Conservation (phyloP, 2,888 invertebrate genomes). For the Alloscopus bannaensis region DNA sequence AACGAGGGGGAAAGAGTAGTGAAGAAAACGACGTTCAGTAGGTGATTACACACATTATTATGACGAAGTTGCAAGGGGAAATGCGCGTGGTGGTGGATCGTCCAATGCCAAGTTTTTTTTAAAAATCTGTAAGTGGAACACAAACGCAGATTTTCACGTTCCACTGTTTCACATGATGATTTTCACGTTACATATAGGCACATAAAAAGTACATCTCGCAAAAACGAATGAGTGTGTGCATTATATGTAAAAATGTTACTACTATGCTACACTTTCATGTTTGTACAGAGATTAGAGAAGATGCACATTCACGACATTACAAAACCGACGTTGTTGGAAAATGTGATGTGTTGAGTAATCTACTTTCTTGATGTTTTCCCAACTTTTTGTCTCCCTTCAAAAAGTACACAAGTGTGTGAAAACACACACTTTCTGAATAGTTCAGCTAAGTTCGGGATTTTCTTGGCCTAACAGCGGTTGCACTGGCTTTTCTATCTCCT, state of each 20-base stretch:
- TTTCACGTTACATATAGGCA: no score
- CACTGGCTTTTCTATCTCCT: no score
- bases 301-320: no score
- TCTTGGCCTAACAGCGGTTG: conserved; percentile 36
- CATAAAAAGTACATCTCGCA: no score
- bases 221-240: no score
- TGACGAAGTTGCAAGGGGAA: conserved; percentile 24
- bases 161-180: no score
- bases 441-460: conserved; percentile 10
- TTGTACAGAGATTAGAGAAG: not conserved
- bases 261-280: no score
- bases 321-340: no score
- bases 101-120: conserved; percentile 42
- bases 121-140: conserved; percentile 27
- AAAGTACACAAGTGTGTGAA: conserved; percentile 2
- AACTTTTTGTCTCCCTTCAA: conserved; percentile 12
- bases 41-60: conserved; percentile 15
- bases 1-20: not conserved
- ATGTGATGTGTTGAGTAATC: conserved; percentile 18
- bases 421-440: conserved; percentile 2
- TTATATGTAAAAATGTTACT: no score
- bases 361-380: conserved; percentile 11
- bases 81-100: conserved; percentile 36
- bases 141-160: conserved; percentile 34
- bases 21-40: not conserved